These are phyloP conservation scores for Ictidomys tridecemlineatus DNA, from an alignment of 2,113 vertebrate genomes.

Conservation along the genomic window DNA sequence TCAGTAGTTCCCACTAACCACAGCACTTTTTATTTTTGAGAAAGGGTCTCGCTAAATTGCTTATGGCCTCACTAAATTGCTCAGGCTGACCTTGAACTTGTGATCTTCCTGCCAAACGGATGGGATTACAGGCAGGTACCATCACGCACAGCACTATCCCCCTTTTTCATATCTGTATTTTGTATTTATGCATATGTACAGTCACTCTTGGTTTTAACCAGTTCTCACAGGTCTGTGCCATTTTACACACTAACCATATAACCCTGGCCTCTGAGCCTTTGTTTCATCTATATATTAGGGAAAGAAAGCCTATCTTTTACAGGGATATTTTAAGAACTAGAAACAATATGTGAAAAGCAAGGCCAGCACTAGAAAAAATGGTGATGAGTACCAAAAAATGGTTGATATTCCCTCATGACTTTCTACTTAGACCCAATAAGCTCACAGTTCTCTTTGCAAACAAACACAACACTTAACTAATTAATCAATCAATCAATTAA, in stretches of 20 bases:
- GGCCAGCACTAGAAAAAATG: background rate
- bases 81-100: no score
- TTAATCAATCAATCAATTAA: no score
- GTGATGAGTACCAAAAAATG: background rate
- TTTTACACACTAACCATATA: no score
- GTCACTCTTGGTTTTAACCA: background rate
- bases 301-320: no score
- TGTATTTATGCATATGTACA: background rate
- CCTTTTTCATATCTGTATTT: constrained; percentile 26
- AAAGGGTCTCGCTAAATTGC: no score
- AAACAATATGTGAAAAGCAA: no score
- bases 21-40: no score
- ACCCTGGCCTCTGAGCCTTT: background rate
- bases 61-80: no score
- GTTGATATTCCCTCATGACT: background rate
- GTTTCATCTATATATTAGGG: background rate
- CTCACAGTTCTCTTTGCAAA: background rate
- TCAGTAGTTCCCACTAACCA: background rate
- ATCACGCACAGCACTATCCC: no score
- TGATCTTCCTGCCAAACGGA: no score
- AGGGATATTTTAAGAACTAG: no score
- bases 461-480: background rate
- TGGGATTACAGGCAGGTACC: no score
- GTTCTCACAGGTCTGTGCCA: background rate
- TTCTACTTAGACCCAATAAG: background rate